phyloP scores from a whole-genome alignment of 53 echinoderm and acorn worm genomes.

The Holothuria leucospilota region DNA sequence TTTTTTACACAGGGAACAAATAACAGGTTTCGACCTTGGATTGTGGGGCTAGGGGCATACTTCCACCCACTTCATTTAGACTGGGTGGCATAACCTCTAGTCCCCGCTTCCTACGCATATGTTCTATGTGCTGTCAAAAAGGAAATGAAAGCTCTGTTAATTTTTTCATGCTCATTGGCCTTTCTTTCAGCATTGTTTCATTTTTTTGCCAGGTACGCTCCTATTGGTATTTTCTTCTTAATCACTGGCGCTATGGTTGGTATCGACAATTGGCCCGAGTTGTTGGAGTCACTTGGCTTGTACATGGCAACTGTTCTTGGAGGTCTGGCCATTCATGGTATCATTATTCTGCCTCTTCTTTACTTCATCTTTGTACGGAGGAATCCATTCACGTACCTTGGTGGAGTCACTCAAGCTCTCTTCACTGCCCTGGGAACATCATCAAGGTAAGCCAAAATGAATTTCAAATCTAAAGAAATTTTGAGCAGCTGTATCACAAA shows the following conservation, averaged over 20 bases:
- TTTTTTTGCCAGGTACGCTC: slow-evolving; percentile 84
- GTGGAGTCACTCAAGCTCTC: slow-evolving; percentile 78
- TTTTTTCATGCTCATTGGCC: background rate
- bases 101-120: no score
- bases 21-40: no score
- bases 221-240: slow-evolving; percentile 95
- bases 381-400: slow-evolving; percentile 80
- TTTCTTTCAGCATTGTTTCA: background rate
- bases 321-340: slow-evolving; percentile 90
- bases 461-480: no score
- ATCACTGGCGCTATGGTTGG: slow-evolving; percentile 89
- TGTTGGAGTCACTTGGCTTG: slow-evolving; percentile 79
- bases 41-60: no score
- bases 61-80: no score
- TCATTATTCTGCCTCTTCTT: slow-evolving; percentile 78
- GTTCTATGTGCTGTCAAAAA: no score
- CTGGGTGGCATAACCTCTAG: no score
- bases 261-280: slow-evolving; percentile 81
- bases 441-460: slow-evolving; percentile 76
- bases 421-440: slow-evolving; percentile 97
- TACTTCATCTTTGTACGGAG: slow-evolving; percentile 75
- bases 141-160: no score
- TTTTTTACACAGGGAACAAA: no score
- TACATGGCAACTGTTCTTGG: slow-evolving; percentile 92
- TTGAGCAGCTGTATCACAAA: no score